Evolutionary conservation across 2,113 vertebrate genomes (phyloP).

Genomic region (Caranx ignobilis): DNA sequence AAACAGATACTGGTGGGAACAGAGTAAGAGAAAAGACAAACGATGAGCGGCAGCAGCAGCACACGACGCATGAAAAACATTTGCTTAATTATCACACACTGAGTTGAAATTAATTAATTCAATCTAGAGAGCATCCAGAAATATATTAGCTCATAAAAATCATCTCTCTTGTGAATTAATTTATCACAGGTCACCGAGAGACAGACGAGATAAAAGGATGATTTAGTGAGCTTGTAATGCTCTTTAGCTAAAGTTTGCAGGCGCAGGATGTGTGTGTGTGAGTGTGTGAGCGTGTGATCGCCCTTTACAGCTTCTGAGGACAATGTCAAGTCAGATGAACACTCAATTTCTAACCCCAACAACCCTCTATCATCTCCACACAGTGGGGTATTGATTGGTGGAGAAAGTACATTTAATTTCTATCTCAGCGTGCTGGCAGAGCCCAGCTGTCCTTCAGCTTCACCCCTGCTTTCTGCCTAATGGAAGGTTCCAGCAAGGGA

Average conservation of each 20-base stretch:
- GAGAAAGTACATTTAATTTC: constrained; percentile 74
- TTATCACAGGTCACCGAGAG: constrained; percentile 21
- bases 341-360: constrained; percentile 56
- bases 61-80: not conserved
- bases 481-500: constrained; percentile 52
- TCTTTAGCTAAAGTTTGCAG: constrained; percentile 51
- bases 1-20: constrained; percentile 18
- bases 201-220: constrained; percentile 31
- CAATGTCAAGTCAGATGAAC: constrained; percentile 62
- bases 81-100: constrained; percentile 14
- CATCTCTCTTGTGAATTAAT: constrained; percentile 4
- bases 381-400: constrained; percentile 68
- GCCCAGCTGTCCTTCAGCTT: constrained; percentile 58
- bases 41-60: not conserved
- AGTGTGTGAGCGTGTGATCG: constrained; percentile 15
- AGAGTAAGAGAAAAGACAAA: constrained; percentile 2
- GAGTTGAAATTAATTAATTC: constrained; percentile 29
- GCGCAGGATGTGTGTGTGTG: not conserved
- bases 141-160: constrained; percentile 31
- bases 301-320: constrained; percentile 49
- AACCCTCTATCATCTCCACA: constrained; percentile 55
- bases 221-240: constrained; percentile 23
- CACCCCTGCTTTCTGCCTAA: constrained; percentile 18
- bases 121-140: constrained; percentile 8
- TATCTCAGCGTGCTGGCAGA: constrained; percentile 55